Conservation (phyloP, 2,797 vertebrate genomes). For the Parauchenoglanis punctatus region DNA sequence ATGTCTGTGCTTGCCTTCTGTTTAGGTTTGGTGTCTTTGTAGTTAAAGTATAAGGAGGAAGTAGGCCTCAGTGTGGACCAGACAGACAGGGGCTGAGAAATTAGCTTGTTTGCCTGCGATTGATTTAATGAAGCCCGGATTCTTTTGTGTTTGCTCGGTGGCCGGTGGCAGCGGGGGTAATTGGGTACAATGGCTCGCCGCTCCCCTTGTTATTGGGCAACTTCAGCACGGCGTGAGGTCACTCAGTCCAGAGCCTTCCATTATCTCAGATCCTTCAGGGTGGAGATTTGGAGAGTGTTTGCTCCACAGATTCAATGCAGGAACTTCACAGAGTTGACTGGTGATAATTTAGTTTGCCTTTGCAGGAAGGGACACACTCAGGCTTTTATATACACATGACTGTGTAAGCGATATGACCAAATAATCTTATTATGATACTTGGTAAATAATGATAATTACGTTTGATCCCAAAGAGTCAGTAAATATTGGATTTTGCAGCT, state of each 20-base stretch:
- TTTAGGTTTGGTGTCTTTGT: neutral
- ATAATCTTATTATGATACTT: neutral
- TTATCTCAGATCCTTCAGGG: conserved; percentile 81
- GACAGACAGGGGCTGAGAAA: conserved; percentile 71
- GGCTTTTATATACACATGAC: neutral
- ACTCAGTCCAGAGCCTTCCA: conserved; percentile 75
- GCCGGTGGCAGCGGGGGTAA: conserved; percentile 86
- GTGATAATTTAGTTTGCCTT: conserved; percentile 55
- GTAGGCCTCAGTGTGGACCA: conserved; percentile 21
- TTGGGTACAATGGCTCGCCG: conserved; percentile 89
- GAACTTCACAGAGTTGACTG: conserved; percentile 52
- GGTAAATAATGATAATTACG: neutral
- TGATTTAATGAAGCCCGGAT: conserved; percentile 94
- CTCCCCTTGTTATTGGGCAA: conserved; percentile 81
- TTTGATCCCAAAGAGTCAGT: neutral
- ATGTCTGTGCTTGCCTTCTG: neutral
- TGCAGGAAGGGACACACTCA: neutral
- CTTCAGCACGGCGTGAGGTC: conserved; percentile 82
- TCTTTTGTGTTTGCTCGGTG: conserved; percentile 87
- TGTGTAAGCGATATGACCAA: neutral
- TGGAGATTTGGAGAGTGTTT: conserved; percentile 76
- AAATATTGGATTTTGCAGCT: neutral
- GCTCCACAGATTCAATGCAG: conserved; percentile 73
- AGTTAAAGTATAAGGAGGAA: conserved; percentile 5
- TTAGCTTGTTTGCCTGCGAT: conserved; percentile 88